Evolutionary conservation across 2,797 vertebrate genomes (phyloP).

Genomic region (Lerista edwardsae): DNA sequence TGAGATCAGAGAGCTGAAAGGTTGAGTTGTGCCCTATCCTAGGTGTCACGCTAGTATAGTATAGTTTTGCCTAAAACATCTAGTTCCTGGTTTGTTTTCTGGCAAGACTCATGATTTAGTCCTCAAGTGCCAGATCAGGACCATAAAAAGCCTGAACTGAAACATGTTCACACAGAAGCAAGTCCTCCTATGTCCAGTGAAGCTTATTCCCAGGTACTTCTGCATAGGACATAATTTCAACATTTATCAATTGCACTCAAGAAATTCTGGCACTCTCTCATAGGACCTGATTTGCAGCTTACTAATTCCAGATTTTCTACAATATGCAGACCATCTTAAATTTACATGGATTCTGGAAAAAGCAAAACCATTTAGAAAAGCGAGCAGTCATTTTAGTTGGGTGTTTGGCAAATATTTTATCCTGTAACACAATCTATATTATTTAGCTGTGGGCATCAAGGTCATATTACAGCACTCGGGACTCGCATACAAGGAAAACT

Average conservation of each 20-base stretch:
- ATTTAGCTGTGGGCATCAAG: accelerated
- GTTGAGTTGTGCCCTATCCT: neutral
- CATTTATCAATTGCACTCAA: neutral
- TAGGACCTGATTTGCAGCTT: neutral
- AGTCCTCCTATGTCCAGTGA: no score
- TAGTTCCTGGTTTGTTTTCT: neutral
- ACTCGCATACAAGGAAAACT: neutral
- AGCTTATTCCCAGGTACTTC: no score
- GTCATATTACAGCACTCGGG: neutral
- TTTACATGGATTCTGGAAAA: neutral
- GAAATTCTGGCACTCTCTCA: neutral
- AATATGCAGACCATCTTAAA: neutral
- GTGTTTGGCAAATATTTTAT: neutral
- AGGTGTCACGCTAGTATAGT: neutral
- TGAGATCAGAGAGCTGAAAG: neutral
- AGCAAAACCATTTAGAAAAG: neutral
- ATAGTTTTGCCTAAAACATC: neutral
- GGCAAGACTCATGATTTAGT: neutral
- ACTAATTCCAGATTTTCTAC: neutral
- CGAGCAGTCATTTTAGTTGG: neutral
- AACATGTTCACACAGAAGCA: no score
- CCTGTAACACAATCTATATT: neutral
- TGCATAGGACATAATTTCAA: no score
- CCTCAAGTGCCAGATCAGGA: neutral
- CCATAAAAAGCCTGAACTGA: neutral